Evolutionary conservation across 2,888 invertebrate genomes (phyloP), one percentile per base, ranked within the genome.

Genomic region (Lithophane semibrunnea): DNA sequence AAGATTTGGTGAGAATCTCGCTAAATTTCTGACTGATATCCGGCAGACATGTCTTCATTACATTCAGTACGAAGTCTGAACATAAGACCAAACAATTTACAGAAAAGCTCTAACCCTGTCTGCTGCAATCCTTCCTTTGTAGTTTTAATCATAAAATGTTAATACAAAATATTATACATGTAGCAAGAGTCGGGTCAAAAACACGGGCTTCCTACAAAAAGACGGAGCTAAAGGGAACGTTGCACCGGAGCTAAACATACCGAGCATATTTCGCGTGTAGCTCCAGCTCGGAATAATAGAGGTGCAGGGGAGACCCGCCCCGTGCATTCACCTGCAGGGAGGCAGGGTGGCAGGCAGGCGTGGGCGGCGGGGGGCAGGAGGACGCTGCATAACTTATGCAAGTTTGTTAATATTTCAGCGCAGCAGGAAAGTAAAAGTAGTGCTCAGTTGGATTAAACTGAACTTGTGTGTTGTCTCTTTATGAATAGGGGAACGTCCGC

Each of bases 351-450:
- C 88, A n/a, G 81, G 47, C 70, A 18, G 65, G 52, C 85, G 52
- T 52, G 52, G 18, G 52, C 0, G 18, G 16, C 63, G 3, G 66
- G 73, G 44, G 86, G 21, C 18, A 75, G 87, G 85, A 80, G 77
- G 63, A 70, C 82, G 77, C 83, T 88, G 91, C 92, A 91, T 93
- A 93, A 94, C 93, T 95, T 95, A 95, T 96, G 96, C 95, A 96
- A 95, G 94, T 93, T 94, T 92, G 94, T 95, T 95, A 95, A 96
- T 95, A 95, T 95, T 96, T 95, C 92, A 95, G 89, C 86, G 81
- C 88, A 88, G 92, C 90, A 92, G 91, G 94, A 95, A 95, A 95
- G 95, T 95, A 93, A 96, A 93, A 95, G 95, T 94, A 87, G 90
- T 89, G 90, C 91, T 86, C 82, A 77, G 86, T 86, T 79, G 80